Evolutionary conservation across 2,888 invertebrate genomes (phyloP).

Genomic region (Volucella zonaria): DNA sequence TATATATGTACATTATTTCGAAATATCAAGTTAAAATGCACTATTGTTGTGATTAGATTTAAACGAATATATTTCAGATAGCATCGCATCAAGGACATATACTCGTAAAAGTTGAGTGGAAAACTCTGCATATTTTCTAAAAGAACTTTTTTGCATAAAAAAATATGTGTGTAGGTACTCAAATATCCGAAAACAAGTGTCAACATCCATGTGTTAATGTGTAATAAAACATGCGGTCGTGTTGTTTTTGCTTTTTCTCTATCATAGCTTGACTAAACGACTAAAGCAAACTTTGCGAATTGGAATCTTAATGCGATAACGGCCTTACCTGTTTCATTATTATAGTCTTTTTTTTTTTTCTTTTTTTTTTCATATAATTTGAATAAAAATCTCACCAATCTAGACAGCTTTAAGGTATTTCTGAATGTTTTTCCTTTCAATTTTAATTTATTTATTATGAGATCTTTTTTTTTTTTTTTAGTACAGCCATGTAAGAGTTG

Average conservation of each 20-base stretch:
- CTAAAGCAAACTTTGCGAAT: constrained; percentile 10
- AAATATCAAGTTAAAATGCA: too few species aligned
- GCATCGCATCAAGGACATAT: too few species aligned
- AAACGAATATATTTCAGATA: too few species aligned
- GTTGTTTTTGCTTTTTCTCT: not conserved
- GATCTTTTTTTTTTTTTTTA: constrained; percentile 1
- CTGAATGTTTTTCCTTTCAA: not conserved
- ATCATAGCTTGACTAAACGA: not conserved
- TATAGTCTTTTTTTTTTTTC: too few species aligned
- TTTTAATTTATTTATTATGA: too few species aligned
- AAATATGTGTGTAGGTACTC: too few species aligned
- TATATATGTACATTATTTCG: too few species aligned
- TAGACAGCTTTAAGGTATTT: constrained; percentile 17
- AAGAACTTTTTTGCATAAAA: too few species aligned
- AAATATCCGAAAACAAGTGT: not conserved
- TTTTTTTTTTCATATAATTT: constrained; percentile 49
- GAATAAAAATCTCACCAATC: constrained; percentile 59
- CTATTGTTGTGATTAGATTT: too few species aligned
- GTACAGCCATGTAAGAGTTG: not conserved
- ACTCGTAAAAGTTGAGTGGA: too few species aligned
- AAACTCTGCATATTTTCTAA: too few species aligned
- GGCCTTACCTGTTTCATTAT: constrained; percentile 40
- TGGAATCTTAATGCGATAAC: constrained; percentile 18
- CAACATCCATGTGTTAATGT: not conserved
- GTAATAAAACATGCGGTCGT: not conserved